Evolutionary conservation across 2,113 vertebrate genomes (phyloP).

Genomic region (Anser cygnoides): DNA sequence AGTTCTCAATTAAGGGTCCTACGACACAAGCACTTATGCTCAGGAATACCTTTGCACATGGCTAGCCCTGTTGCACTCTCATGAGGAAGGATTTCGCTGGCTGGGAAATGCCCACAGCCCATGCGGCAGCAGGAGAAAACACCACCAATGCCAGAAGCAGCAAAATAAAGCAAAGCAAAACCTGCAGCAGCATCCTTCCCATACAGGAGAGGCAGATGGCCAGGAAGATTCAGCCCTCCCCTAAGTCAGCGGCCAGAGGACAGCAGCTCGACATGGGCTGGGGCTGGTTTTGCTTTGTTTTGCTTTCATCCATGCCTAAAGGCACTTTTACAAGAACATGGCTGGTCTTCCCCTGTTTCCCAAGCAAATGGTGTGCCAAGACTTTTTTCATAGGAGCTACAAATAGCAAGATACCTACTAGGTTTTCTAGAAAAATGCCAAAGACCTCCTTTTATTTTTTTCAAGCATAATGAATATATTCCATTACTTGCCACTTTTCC

Average conservation of each 20-base stretch:
- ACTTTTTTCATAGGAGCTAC: not conserved
- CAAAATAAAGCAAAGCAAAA: not conserved
- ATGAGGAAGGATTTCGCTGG: not conserved
- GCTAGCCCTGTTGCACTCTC: not conserved
- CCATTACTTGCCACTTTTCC: not conserved
- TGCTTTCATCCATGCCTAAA: not conserved
- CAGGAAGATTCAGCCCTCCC: not conserved
- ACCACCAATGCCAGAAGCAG: not conserved
- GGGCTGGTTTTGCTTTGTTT: not conserved
- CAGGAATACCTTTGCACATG: not conserved
- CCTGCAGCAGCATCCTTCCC: not conserved
- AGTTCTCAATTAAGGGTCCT: not conserved
- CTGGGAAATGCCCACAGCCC: not conserved
- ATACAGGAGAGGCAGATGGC: not conserved
- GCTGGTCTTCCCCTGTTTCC: not conserved
- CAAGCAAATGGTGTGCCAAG: not conserved
- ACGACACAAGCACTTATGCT: not conserved
- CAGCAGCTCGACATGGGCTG: not conserved
- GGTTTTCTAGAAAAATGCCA: not conserved
- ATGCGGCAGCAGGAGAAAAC: not conserved
- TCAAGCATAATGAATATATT: not conserved
- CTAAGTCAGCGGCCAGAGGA: not conserved
- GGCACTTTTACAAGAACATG: not conserved
- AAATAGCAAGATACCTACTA: not conserved
- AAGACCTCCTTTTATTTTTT: not conserved